Evolutionary conservation across 2,888 invertebrate species (phyloP).

Genomic region (Coelogynopora nodosa): DNA sequence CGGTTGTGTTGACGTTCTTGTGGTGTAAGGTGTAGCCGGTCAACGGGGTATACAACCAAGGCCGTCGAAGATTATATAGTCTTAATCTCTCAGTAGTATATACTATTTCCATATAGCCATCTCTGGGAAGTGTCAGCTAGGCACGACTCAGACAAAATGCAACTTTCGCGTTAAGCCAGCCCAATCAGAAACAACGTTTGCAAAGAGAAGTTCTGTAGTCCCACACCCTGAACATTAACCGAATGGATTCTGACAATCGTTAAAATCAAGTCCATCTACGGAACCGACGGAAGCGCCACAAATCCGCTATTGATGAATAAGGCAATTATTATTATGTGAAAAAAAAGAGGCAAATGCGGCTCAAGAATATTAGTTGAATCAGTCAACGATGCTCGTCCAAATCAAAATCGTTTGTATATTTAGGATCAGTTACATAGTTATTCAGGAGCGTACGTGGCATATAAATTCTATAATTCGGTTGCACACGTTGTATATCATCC

Average conservation of each 20-base stretch:
- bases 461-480: too few species aligned
- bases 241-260: not conserved
- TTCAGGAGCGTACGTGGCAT: too few species aligned
- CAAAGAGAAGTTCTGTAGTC: not conserved
- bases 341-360: too few species aligned
- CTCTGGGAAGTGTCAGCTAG: not conserved
- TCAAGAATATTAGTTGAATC: too few species aligned
- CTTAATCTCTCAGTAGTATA: not conserved
- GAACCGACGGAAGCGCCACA: too few species aligned
- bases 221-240: not conserved
- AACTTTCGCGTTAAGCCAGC: not conserved
- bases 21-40: not conserved
- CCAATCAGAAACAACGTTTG: not conserved
- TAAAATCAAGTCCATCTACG: too few species aligned
- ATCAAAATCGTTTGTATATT: too few species aligned
- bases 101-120: not conserved
- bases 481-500: too few species aligned
- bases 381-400: too few species aligned
- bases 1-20: not conserved
- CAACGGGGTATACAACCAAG: not conserved
- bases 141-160: not conserved
- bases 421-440: too few species aligned
- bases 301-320: too few species aligned
- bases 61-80: not conserved
- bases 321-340: too few species aligned